Percentiles rank a stretch among this genome's conserved stretches.
These are phyloP conservation scores for Thalpophila matura DNA, from an alignment of 2,888 invertebrate genomes.

Conservation along the genomic window DNA sequence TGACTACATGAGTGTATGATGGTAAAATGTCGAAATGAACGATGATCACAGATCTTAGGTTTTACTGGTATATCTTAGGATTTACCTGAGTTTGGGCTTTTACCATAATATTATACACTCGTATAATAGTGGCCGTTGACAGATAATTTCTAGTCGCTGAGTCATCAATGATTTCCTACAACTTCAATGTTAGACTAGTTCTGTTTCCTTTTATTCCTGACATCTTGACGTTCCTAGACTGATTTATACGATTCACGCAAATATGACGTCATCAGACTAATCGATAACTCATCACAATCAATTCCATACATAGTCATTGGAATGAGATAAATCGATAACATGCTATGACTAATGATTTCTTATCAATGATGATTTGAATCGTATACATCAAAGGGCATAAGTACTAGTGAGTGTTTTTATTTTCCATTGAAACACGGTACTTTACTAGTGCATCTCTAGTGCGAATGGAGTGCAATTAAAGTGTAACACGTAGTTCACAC, in stretches of 20 bases:
- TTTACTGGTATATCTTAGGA: too few species aligned
- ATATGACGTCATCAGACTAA: conserved; percentile 7
- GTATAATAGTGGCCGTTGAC: not conserved
- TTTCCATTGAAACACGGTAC: too few species aligned
- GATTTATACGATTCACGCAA: not conserved
- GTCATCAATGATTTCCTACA: not conserved
- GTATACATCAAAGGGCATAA: not conserved
- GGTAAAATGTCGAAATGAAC: too few species aligned
- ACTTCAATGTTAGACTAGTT: conserved; percentile 4
- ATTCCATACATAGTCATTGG: conserved; percentile 12
- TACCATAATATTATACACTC: too few species aligned
- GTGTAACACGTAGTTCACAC: conserved; percentile 33
- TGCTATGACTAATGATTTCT: conserved; percentile 5
- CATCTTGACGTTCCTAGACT: not conserved
- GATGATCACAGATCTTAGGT: too few species aligned
- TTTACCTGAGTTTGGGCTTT: too few species aligned
- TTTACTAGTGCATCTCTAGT: conserved; percentile 20
- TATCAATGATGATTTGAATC: conserved; percentile 9
- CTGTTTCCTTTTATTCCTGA: not conserved
- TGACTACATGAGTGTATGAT: too few species aligned
- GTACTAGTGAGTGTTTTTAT: conserved; percentile 1
- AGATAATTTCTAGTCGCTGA: not conserved
- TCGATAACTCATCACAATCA: conserved; percentile 23
- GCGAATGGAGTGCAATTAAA: conserved; percentile 29
- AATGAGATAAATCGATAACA: conserved; percentile 9